Evolutionary conservation across 1,140 invertebrate genomes (phyloP).

Genomic region (Cydia amplana): DNA sequence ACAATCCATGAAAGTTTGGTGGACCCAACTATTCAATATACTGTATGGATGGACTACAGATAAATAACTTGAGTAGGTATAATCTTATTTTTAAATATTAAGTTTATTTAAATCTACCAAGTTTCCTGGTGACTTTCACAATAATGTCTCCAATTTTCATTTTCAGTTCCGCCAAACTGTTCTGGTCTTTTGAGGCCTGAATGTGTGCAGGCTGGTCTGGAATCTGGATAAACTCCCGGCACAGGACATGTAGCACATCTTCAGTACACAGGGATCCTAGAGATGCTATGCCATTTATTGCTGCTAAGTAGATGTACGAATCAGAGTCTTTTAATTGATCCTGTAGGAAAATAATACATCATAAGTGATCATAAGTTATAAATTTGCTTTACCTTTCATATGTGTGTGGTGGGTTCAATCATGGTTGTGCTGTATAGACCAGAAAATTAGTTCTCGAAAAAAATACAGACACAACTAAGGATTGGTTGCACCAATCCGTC

Average conservation of each 20-base stretch:
- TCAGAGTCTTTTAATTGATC: conserved; percentile 89
- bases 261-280: conserved; percentile 84
- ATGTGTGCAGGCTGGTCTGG: conserved; percentile 43
- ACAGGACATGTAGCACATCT: conserved; percentile 83
- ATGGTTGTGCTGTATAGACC: no score
- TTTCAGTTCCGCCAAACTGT: conserved; percentile 81
- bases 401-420: no score
- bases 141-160: conserved; percentile 92
- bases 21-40: no score
- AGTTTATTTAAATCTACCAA: conserved; percentile 80
- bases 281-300: conserved; percentile 87
- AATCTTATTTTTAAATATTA: no score
- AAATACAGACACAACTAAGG: no score
- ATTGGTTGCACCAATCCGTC: no score
- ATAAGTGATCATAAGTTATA: no score
- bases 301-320: conserved; percentile 90
- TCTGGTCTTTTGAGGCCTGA: conserved; percentile 63
- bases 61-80: no score
- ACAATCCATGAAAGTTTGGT: no score
- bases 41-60: no score
- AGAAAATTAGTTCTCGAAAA: no score
- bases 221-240: conserved; percentile 84
- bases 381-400: no score
- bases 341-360: conserved; percentile 67
- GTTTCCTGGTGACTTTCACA: conserved; percentile 84